These are phyloP conservation scores for Himalopsyche tibetana DNA, from an alignment of 2,888 invertebrate species.

Conservation along the genomic window DNA sequence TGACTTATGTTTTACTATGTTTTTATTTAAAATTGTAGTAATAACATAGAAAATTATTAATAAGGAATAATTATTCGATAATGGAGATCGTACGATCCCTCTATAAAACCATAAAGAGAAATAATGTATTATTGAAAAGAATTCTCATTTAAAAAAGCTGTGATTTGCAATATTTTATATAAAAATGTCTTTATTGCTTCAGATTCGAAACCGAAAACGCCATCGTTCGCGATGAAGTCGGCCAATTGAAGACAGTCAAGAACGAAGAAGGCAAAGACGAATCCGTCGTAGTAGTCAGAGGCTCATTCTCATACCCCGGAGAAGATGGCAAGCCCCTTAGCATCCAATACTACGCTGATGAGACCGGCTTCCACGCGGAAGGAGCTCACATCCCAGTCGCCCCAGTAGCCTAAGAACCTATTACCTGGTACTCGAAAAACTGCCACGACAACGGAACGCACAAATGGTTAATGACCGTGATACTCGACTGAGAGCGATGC, in stretches of 20 bases:
- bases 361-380: conserved; percentile 80
- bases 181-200: conserved; percentile 32
- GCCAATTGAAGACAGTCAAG: conserved; percentile 71
- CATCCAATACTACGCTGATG: conserved; percentile 79
- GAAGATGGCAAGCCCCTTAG: conserved; percentile 76
- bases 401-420: conserved; percentile 35
- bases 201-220: conserved; percentile 79
- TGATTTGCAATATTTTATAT: too few relatives aligned
- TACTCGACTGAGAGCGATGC: conserved; percentile 37
- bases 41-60: too few relatives aligned
- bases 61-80: too few relatives aligned
- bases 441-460: not conserved
- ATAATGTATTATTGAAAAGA: too few relatives aligned
- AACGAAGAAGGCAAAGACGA: conserved; percentile 79
- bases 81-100: too few relatives aligned
- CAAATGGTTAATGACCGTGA: not conserved
- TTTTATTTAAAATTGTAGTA: too few relatives aligned
- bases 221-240: conserved; percentile 75
- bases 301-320: conserved; percentile 77
- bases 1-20: conserved; percentile 74
- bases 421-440: not conserved
- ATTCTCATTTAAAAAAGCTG: too few relatives aligned
- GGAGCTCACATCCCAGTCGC: conserved; percentile 78
- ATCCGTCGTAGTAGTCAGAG: conserved; percentile 77
- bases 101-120: too few relatives aligned